Evolutionary conservation across 2,888 invertebrate genomes (phyloP), one percentile per base, ranked within the genome.

Genomic region (Schrankia costaestrigalis): DNA sequence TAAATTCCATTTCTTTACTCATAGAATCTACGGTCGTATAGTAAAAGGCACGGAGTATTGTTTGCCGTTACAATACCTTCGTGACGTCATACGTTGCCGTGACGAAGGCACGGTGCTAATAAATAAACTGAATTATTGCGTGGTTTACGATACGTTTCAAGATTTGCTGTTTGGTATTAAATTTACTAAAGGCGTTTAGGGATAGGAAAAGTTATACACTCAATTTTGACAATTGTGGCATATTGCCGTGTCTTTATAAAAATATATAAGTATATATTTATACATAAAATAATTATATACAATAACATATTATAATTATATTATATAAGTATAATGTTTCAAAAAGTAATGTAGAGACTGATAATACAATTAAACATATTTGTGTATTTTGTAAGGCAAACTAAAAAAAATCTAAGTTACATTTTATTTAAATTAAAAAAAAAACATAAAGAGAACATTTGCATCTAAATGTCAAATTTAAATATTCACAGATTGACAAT

Each of bases 41-140:
- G 59, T 63, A 63, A 59, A 62, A 65, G 66, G 66, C 65, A 57
- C 56, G 51, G 53, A 42, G 63, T 56, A 71, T 75, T 75, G 72
- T 71, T 75, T 73, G 69, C 66, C 59, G 63, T 50, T 73, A 71
- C 66, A 62, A 63, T 67, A 67, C 60, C 65, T 58, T 48, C 67
- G 63, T 68, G 68, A 71, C 66, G 72, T 65, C 62, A 33, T 25
- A 25, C 15, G 9, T 21, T 3, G 6, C n/a, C 35, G 35, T 67
- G 69, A 65, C 74, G 70, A 59, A 56, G 56, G 11, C 12, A 33
- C 52, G 49, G 55, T 62, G 68, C 68, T 67, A 69, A 59, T 71
- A 74, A 75, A 71, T 65, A 71, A 49, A 57, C 53, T 46, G 41
- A 56, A 59, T 46, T 55, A 43, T 41, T 31, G 37, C 38, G 25